phyloP scores from a whole-genome alignment of 2,113 vertebrate species.

The Sander vitreus region DNA sequence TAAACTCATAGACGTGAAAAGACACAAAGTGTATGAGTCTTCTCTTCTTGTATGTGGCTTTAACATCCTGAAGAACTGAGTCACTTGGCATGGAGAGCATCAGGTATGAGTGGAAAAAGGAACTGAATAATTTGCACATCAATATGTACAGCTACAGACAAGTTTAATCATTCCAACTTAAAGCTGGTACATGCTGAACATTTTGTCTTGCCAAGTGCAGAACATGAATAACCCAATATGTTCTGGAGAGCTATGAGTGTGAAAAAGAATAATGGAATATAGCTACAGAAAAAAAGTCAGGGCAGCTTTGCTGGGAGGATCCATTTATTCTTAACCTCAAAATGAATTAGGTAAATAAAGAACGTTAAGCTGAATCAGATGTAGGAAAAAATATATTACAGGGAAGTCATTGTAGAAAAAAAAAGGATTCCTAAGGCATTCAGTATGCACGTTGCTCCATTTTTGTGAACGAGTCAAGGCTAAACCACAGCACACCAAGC shows the following conservation, averaged over 20 bases:
- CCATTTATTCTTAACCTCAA: constrained; percentile 26
- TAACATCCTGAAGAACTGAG: constrained; percentile 16
- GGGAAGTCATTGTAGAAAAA: neutral
- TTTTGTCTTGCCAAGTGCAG: constrained; percentile 34
- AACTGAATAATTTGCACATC: constrained; percentile 41
- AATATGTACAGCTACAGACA: constrained; percentile 17
- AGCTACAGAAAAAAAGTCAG: neutral
- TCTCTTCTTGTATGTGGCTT: neutral
- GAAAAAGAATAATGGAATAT: constrained; percentile 24
- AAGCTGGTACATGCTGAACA: constrained; percentile 1
- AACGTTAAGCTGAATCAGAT: neutral
- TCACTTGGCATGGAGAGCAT: neutral
- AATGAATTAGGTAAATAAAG: constrained; percentile 37
- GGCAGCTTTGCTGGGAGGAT: neutral
- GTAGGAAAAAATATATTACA: constrained; percentile 7
- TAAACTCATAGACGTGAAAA: constrained; percentile 11
- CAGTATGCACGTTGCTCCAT: constrained; percentile 24
- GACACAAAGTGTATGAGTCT: neutral
- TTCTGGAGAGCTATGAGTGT: constrained; percentile 4
- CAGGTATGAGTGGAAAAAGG: constrained; percentile 24
- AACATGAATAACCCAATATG: constrained; percentile 57
- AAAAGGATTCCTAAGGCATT: constrained; percentile 16
- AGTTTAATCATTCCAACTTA: constrained; percentile 36
- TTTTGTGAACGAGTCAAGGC: constrained; percentile 50
- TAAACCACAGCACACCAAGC: constrained; percentile 40